Base-by-base conservation (phyloP, 64 coral and sea anemone genomes). In the Orbicella faveolata region DNA sequence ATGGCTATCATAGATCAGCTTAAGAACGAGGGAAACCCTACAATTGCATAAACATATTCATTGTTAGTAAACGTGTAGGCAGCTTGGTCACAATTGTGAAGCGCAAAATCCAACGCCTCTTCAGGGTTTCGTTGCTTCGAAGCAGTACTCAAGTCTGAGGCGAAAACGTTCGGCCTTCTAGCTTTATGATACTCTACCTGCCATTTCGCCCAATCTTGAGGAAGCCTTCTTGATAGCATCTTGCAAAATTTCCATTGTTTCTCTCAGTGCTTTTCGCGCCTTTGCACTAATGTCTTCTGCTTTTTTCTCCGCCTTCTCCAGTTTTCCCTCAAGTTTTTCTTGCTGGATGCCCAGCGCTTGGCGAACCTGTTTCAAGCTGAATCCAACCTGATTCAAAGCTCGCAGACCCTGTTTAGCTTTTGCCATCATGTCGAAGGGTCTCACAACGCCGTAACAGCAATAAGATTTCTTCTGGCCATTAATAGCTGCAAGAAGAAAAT, bases 221-320 rank as follows among this genome's bases (percentile, higher is more conserved):
- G 74, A 76, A 35, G 95, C 88, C 53, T 84, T 88, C 52, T 84
- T 90, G 44, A 79, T 70, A 2, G 88, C 88, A 14, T 94, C 79
- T 23, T 79, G 64, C 4, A 96, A 80, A 53, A 90, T 91, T 44
- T 88, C 78, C 52, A 52, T 90, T 7, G 79, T 84, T 9, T 79
- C 92, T 25, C 88, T 86, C 17, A 94, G 16, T 1, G 88, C 89
- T 4, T 76, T 48, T 78, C 84, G 73, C 0, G 94, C 93, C 59
- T 90, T 69, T 34, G 87, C 55, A 48, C 80, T 94, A 20, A 96
- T 80, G n/a, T 82, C 61, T 78, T 81, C 85, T 18, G 89, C 68
- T 39, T 90, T 88, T 89, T 69, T 62, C 70, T 78, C 73, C 12
- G 79, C 87, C 36, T 94, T 94, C 83, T 84, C 79, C 10, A 94